Percentiles rank a stretch among this genome's conserved stretches.
Evolutionary conservation across 2,888 invertebrate genomes (phyloP).

Genomic region (Sarcophaga rosellei): DNA sequence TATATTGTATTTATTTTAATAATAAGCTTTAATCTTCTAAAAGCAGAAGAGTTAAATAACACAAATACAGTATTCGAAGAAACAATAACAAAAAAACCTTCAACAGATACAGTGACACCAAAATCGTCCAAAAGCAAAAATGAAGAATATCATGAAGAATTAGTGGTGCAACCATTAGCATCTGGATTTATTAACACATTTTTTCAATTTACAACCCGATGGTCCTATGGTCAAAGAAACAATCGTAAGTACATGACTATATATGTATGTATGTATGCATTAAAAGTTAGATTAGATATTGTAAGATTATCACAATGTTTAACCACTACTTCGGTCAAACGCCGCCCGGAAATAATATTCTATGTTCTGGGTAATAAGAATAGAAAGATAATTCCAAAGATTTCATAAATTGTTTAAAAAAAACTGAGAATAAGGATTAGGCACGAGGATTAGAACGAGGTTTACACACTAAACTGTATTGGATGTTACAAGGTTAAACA

Average conservation of each 20-base stretch:
- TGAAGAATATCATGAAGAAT: constrained; percentile 93
- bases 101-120: background rate
- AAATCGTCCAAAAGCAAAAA: constrained; percentile 62
- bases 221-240: constrained; percentile 84
- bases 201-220: constrained; percentile 94
- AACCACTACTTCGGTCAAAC: background rate
- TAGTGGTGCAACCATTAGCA: constrained; percentile 91
- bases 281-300: background rate
- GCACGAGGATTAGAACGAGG: too few species aligned
- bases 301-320: background rate
- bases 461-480: too few species aligned
- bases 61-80: constrained; percentile 17
- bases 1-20: constrained; percentile 15
- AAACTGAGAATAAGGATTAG: too few species aligned
- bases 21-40: constrained; percentile 25
- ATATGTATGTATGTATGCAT: background rate
- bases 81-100: background rate
- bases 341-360: too few species aligned
- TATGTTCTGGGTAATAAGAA: too few species aligned
- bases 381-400: too few species aligned
- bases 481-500: too few species aligned
- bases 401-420: too few species aligned
- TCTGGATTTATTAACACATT: constrained; percentile 93
- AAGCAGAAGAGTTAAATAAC: constrained; percentile 12
- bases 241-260: constrained; percentile 83